Conservation (phyloP, 2,888 invertebrate species). For the Caenorhabditis drosophilae region DNA sequence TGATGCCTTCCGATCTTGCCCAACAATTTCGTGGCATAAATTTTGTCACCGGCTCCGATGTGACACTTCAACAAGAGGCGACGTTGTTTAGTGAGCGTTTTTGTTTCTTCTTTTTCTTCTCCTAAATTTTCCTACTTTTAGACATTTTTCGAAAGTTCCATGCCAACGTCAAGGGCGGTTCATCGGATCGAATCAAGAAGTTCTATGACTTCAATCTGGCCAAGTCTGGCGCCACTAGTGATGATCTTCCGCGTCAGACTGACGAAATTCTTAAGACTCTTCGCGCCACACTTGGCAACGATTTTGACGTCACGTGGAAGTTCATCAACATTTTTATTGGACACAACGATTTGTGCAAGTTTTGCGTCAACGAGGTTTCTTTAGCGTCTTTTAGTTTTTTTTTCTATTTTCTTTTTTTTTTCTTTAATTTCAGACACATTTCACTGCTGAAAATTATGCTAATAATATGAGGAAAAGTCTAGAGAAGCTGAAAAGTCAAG, state of each 20-base stretch:
- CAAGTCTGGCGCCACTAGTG: slow-evolving; percentile 12
- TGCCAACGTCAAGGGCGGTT: slow-evolving; percentile 19
- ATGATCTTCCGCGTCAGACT: slow-evolving; percentile 15
- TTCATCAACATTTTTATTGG: slow-evolving; percentile 47
- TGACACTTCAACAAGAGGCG: slow-evolving; percentile 16
- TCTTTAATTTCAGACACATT: neutral
- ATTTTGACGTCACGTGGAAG: slow-evolving; percentile 31
- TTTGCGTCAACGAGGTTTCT: slow-evolving; percentile 36
- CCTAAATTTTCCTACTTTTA: no score
- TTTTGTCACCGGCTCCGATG: slow-evolving; percentile 36
- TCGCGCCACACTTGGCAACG: slow-evolving; percentile 2
- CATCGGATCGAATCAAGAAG: slow-evolving; percentile 10
- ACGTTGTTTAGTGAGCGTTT: slow-evolving; percentile 32
- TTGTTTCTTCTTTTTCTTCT: neutral
- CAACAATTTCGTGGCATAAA: slow-evolving; percentile 26
- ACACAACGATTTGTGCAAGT: slow-evolving; percentile 40
- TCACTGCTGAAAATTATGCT: neutral
- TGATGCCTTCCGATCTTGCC: slow-evolving; percentile 15
- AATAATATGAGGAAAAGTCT: slow-evolving; percentile 11
- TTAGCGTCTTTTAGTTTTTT: no score
- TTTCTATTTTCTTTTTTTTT: no score
- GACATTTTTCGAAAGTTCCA: slow-evolving; percentile 37
- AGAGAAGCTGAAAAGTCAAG: slow-evolving; percentile 9
- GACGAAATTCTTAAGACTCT: slow-evolving; percentile 3
- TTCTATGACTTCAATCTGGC: slow-evolving; percentile 35